phyloP scores from a whole-genome alignment of 1,140 invertebrate species.

The Zaprionus nigranus region DNA sequence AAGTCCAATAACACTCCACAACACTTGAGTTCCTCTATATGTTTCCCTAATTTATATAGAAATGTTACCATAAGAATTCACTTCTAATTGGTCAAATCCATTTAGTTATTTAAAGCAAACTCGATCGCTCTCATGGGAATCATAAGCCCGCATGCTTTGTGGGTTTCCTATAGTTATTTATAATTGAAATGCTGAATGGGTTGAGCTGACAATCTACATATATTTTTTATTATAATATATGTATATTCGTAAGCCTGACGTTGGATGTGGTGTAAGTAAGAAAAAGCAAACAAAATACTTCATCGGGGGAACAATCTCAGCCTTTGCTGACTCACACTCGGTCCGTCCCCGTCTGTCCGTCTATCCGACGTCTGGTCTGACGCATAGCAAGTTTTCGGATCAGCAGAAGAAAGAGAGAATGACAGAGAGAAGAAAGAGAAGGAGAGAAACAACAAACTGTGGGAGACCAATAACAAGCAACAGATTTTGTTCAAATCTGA shows the following conservation, averaged over 20 bases:
- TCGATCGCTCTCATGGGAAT: background rate
- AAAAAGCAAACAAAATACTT: slow-evolving; percentile 29
- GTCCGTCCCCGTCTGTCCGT: background rate
- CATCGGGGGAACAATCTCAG: slow-evolving; percentile 35
- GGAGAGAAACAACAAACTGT: background rate
- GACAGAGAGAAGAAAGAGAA: background rate
- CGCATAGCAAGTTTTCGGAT: slow-evolving; percentile 38
- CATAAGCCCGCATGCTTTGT: background rate
- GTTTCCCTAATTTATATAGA: too few relatives aligned
- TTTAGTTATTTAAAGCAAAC: background rate
- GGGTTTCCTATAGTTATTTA: background rate
- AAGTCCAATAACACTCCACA: too few relatives aligned
- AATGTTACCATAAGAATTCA: too few relatives aligned
- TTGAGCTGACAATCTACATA: background rate
- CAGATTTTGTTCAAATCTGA: slow-evolving; percentile 15
- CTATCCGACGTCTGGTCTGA: slow-evolving; percentile 32
- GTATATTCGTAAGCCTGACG: slow-evolving; percentile 15
- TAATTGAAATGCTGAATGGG: slow-evolving; percentile 16
- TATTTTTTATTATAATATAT: background rate
- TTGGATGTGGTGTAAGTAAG: background rate
- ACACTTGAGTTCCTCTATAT: too few relatives aligned
- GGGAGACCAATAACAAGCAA: slow-evolving; percentile 10
- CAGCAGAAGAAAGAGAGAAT: background rate
- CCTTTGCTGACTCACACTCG: slow-evolving; percentile 32
- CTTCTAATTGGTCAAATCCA: background rate